A percentile compares a stretch with the other conserved stretches of the same genome.
Conservation (phyloP, 2,113 vertebrate genomes). For the Emydocephalus ijimae region DNA sequence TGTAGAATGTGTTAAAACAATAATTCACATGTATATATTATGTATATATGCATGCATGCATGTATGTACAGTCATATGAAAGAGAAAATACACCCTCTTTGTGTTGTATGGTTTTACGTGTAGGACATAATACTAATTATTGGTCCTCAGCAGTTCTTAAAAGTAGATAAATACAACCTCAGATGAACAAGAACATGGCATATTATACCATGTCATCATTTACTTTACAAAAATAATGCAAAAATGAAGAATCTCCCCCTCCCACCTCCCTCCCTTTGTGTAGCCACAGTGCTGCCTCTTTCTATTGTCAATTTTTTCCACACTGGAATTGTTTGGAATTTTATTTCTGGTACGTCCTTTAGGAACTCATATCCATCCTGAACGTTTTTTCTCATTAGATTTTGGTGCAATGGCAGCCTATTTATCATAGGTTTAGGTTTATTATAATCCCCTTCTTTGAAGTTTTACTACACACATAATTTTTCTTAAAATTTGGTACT, state of each 20-base stretch:
- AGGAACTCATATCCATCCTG: not conserved
- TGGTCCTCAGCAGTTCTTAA: not conserved
- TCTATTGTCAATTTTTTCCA: not conserved
- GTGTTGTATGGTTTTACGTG: not conserved
- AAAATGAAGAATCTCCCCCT: not conserved
- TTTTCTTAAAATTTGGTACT: not conserved
- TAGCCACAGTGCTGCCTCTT: not conserved
- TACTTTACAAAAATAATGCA: not conserved
- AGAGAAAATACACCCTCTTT: not conserved
- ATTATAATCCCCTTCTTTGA: not conserved
- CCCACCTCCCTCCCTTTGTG: not conserved
- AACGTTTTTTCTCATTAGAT: not conserved
- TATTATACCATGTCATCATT: not conserved
- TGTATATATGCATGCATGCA: not conserved
- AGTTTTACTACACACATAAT: not conserved
- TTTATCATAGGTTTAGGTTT: not conserved
- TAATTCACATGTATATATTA: not conserved
- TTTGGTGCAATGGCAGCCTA: not conserved
- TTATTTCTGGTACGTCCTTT: not conserved
- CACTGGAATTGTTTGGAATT: not conserved
- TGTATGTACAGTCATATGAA: not conserved
- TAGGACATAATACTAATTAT: not conserved
- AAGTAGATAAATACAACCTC: not conserved
- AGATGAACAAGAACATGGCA: not conserved
- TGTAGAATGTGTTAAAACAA: not conserved